These are phyloP conservation scores for Myzus persicae DNA, from an alignment of 1,140 invertebrate genomes.

Conservation along the genomic window DNA sequence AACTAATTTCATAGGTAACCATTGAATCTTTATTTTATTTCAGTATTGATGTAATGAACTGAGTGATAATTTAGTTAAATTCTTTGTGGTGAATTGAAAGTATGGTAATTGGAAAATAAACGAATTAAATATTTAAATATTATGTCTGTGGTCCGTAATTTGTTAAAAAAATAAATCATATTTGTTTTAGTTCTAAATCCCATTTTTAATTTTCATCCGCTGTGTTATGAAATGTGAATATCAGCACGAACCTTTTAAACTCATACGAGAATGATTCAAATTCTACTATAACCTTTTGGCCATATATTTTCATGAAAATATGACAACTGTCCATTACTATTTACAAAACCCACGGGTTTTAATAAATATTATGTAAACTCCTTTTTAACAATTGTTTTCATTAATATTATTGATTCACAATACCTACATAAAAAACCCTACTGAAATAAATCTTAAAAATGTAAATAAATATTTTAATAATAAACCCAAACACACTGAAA, in stretches of 20 bases:
- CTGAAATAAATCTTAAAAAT: background rate
- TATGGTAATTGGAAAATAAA: background rate
- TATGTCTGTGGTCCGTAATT: background rate
- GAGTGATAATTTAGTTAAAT: background rate
- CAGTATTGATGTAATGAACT: background rate
- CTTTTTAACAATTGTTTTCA: background rate
- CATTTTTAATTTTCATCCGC: slow-evolving; percentile 5
- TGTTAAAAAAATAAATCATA: slow-evolving; percentile 4
- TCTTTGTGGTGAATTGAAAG: background rate
- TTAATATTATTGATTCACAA: background rate
- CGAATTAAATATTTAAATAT: background rate
- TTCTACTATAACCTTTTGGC: background rate
- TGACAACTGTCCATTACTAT: slow-evolving; percentile 12
- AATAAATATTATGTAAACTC: background rate
- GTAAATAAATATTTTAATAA: too few relatives aligned
- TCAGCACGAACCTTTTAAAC: slow-evolving; percentile 21
- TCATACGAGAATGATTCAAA: background rate
- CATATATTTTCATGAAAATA: slow-evolving; percentile 35
- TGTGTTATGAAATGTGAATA: background rate
- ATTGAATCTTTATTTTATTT: background rate
- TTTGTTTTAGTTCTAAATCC: background rate
- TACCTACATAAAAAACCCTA: background rate
- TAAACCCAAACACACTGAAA: too few relatives aligned
- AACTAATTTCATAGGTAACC: background rate
- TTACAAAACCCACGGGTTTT: background rate